phyloP scores from a whole-genome alignment of 1,140 invertebrate species.

The Euura saliciscinereae region DNA sequence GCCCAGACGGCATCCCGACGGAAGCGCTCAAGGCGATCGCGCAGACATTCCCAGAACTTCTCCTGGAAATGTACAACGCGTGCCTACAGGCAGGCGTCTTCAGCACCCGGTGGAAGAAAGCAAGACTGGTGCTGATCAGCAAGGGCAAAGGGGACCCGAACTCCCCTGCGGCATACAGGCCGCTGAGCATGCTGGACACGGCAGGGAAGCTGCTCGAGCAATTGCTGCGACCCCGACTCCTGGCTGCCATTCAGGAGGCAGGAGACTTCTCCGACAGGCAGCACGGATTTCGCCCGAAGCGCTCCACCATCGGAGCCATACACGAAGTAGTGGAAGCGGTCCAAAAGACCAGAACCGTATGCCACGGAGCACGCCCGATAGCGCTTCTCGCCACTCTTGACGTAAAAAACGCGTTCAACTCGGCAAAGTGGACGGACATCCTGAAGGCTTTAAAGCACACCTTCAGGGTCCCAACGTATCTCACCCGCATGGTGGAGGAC shows the following conservation, averaged over 20 bases:
- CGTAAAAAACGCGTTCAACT: constrained; percentile 37
- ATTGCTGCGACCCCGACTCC: constrained; percentile 25
- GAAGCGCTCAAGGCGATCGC: constrained; percentile 7
- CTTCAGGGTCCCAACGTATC: constrained; percentile 20
- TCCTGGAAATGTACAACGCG: constrained; percentile 16
- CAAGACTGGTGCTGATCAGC: constrained; percentile 23
- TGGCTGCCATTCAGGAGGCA: constrained; percentile 19
- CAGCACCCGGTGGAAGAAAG: constrained; percentile 23
- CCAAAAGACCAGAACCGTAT: constrained; percentile 35
- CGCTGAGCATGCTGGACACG: constrained; percentile 12
- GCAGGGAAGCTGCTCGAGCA: constrained; percentile 17
- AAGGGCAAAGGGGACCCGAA: constrained; percentile 22
- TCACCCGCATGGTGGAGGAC: constrained; percentile 21
- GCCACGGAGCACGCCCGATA: constrained; percentile 28
- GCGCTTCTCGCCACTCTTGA: constrained; percentile 28
- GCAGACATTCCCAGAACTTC: background rate
- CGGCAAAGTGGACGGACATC: constrained; percentile 27
- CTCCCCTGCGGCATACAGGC: too few species aligned
- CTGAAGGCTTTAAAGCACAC: constrained; percentile 25
- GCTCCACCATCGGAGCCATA: constrained; percentile 30
- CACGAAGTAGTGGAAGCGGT: constrained; percentile 12
- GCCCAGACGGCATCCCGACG: constrained; percentile 16
- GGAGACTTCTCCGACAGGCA: constrained; percentile 31
- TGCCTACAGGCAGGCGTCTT: constrained; percentile 17
- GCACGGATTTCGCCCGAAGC: constrained; percentile 8